Evolutionary conservation across 2,113 vertebrate species (phyloP).

Genomic region (Stictonetta naevosa): DNA sequence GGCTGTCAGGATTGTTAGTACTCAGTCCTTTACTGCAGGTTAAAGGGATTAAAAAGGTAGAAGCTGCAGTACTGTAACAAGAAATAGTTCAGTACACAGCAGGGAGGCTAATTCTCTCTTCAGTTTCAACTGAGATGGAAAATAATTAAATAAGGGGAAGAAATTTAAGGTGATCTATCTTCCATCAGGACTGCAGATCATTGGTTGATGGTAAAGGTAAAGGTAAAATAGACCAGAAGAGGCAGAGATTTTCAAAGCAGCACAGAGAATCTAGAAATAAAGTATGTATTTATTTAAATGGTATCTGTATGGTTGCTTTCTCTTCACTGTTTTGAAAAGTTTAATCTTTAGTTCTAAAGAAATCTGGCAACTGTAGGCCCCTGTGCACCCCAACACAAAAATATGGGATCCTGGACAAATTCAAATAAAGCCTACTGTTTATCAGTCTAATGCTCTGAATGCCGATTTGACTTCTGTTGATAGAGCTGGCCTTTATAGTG

Average conservation of each 20-base stretch:
- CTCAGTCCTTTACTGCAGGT: background rate
- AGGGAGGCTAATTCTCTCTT: background rate
- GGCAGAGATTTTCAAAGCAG: background rate
- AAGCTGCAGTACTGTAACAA: background rate
- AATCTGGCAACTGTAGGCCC: background rate
- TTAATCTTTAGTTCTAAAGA: background rate
- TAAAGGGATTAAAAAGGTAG: slow-evolving; percentile 26
- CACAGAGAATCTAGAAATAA: background rate
- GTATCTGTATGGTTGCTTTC: background rate
- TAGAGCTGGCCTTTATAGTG: background rate
- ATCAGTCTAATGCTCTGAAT: background rate
- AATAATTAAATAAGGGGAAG: slow-evolving; percentile 23
- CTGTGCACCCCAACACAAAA: background rate
- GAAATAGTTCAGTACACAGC: background rate
- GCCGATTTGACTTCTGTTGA: background rate
- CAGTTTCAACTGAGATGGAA: background rate
- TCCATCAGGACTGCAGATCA: background rate
- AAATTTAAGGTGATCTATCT: background rate
- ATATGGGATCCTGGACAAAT: background rate
- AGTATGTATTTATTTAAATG: background rate
- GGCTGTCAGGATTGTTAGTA: background rate
- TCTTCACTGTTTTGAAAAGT: background rate
- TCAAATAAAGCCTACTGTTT: background rate
- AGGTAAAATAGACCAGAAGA: background rate
- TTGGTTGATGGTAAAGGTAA: background rate